A percentile compares a stretch with the other conserved stretches of the same genome.
These are phyloP conservation scores for Lapara coniferarum DNA, from an alignment of 2,888 invertebrate species.

Conservation along the genomic window DNA sequence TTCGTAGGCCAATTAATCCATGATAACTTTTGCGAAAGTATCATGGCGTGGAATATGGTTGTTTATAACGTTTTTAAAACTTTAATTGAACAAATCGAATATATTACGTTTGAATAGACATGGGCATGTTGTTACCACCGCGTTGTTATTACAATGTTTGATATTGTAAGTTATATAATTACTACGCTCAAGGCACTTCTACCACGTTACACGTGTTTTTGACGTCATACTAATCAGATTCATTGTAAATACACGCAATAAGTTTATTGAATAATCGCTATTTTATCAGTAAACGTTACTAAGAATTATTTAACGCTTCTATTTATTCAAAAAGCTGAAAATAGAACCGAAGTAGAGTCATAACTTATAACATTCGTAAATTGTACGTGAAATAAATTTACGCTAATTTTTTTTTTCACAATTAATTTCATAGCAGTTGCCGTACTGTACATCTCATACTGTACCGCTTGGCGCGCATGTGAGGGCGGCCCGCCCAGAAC, in stretches of 20 bases:
- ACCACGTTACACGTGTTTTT: not conserved
- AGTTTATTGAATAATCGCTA: not conserved
- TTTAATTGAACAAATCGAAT: not conserved
- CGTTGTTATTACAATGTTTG: not conserved
- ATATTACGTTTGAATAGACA: not conserved
- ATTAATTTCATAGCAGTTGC: not conserved
- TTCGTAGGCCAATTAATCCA: too few relatives aligned
- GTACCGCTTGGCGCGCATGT: constrained; percentile 43
- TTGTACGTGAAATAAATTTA: too few relatives aligned
- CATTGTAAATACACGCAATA: not conserved
- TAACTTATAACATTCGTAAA: too few relatives aligned
- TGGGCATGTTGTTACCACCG: not conserved
- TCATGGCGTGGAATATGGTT: too few relatives aligned
- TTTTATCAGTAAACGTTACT: not conserved
- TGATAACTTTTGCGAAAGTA: too few relatives aligned
- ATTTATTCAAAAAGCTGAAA: too few relatives aligned
- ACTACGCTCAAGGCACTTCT: not conserved
- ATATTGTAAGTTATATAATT: not conserved
- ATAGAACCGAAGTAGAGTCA: too few relatives aligned
- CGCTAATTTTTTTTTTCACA: too few relatives aligned
- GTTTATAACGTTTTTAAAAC: too few relatives aligned
- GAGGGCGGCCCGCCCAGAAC: constrained; percentile 71
- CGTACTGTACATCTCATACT: constrained; percentile 19
- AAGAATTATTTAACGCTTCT: too few relatives aligned
- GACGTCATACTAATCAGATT: not conserved